Base-by-base conservation (phyloP, 2,888 invertebrate species). In the Acronicta alni region DNA sequence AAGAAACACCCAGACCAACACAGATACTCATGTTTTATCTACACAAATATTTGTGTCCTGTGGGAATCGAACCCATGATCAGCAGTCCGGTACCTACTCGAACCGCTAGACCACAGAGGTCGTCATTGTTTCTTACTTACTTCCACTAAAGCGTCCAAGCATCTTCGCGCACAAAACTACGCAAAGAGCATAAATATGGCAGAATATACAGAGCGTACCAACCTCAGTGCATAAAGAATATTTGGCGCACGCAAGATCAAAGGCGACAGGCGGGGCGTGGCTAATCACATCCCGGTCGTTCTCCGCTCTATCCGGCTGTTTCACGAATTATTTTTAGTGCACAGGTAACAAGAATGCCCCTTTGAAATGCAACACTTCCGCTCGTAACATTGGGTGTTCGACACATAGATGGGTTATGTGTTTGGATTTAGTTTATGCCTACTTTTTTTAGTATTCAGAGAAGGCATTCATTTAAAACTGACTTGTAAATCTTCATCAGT, bases 311-410 rank as follows among this genome's bases (percentile, higher is more conserved):
- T 83, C 84, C 84, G 83, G 83, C 79, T 77, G 81, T 81, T 79
- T 71, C 81, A 75, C 72, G 74, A 68, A 72, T 73, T 92, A 91
- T 92, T 88, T 92, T 90, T 92, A 90, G 89, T 84, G 80, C 76
- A 91, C 93, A 93, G 93, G 93, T 93, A 93, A 92, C 92, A 89
- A 90, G 92, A 92, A 92, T 92, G 91, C 90, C 82, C 86, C 93
- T 93, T 93, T 93, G 93, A 93, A 92, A 93, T 86, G 82, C 84
- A 85, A 93, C 89, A 92, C 92, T 93, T 93, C 93, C 93, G 93
- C 88, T 89, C 90, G 86, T 90, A 90, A 89, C 85, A 75, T 75
- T 82, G 80, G 79, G 75, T 79, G 76, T 59, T 61, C 72, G 70
- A 60, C 53, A 42, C 84, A 81, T 61, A 84, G 83, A 88, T 49